A percentile compares a stretch with the other conserved stretches of the same genome.
Conservation (phyloP, 2,888 invertebrate genomes). For the Andrena haemorrhoa region DNA sequence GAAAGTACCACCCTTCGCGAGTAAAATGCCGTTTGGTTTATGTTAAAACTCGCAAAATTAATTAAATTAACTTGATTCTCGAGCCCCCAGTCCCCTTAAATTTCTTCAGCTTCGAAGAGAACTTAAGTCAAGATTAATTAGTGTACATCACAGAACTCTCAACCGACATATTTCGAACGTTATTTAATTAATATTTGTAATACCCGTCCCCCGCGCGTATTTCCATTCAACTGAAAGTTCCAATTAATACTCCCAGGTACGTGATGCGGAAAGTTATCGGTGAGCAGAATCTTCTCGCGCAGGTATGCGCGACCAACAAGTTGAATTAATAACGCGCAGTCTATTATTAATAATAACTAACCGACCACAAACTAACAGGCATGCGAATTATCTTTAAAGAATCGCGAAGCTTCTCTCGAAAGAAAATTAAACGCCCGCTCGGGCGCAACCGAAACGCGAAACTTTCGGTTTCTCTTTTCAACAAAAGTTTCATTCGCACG, state of each 20-base stretch:
- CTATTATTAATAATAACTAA: not conserved
- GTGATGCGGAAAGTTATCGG: not conserved
- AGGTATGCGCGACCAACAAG: not conserved
- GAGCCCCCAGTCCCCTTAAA: no score
- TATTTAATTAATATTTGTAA: no score
- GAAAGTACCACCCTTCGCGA: no score
- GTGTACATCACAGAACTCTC: no score
- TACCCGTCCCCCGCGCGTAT: not conserved
- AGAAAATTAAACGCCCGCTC: not conserved
- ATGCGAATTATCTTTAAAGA: not conserved
- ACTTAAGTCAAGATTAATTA: no score
- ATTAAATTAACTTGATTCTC: no score
- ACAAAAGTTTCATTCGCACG: not conserved
- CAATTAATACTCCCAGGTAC: not conserved
- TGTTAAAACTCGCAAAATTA: no score
- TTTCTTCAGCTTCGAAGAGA: no score
- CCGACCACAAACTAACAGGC: not conserved
- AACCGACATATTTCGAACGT: no score
- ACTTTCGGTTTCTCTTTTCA: not conserved
- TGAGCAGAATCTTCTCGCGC: not conserved
- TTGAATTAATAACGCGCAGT: conserved; percentile 3
- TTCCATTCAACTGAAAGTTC: not conserved
- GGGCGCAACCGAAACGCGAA: not conserved
- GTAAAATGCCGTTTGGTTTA: no score
- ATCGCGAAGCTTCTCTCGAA: not conserved